These are phyloP conservation scores for Papilio gigon DNA, from an alignment of 2,888 invertebrate genomes.

Conservation along the genomic window DNA sequence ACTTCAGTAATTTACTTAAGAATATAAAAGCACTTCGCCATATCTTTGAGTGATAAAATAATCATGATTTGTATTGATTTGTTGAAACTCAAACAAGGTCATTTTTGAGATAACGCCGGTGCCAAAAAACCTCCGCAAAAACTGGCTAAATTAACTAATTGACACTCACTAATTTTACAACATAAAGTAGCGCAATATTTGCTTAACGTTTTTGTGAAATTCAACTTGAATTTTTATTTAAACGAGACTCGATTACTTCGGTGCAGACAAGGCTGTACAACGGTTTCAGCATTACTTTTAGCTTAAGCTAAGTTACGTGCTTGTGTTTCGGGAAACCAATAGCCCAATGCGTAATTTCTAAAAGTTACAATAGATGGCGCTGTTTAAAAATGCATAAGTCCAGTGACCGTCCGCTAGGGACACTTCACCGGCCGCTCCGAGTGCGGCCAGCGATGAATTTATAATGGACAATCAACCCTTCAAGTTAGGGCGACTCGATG, in stretches of 20 bases:
- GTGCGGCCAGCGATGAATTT: conserved; percentile 75
- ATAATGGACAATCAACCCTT: conserved; percentile 73
- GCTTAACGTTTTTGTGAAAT: not conserved
- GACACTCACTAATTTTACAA: not conserved
- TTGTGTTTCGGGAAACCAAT: not conserved
- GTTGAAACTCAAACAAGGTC: conserved; percentile 1
- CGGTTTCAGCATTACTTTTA: too few species aligned
- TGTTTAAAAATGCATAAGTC: conserved; percentile 68
- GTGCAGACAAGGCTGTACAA: not conserved
- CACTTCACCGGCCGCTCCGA: conserved; percentile 62
- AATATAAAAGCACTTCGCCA: conserved; percentile 10
- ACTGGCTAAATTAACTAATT: not conserved
- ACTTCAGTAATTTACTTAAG: not conserved
- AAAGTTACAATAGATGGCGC: conserved; percentile 48
- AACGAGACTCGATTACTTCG: not conserved
- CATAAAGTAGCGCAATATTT: not conserved
- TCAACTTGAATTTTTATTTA: not conserved
- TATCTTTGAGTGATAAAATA: not conserved
- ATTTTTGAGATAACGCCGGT: not conserved
- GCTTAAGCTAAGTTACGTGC: too few species aligned
- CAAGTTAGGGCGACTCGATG: conserved; percentile 52
- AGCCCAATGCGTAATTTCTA: conserved; percentile 35
- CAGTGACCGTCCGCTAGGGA: conserved; percentile 53
- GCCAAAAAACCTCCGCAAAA: not conserved
- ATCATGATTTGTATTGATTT: conserved; percentile 19